Percentiles rank a stretch among this genome's conserved stretches.
These are phyloP conservation scores for Cinclus mexicanus DNA, from an alignment of 2,113 vertebrate species.

Conservation along the genomic window DNA sequence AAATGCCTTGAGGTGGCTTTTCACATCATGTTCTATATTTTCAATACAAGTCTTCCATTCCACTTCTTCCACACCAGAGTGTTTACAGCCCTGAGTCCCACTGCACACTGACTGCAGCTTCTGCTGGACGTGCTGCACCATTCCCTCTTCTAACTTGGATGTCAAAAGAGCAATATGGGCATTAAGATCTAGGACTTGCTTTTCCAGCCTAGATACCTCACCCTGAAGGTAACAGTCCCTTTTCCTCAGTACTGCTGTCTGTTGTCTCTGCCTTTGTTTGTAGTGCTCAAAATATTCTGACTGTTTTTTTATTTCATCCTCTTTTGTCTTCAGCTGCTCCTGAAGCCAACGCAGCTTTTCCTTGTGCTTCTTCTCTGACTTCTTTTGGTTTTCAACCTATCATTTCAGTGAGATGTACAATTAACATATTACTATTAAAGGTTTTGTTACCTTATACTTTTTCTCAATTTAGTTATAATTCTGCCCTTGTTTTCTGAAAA, in stretches of 20 bases:
- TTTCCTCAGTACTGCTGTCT: conserved; percentile 69
- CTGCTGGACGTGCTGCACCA: not conserved
- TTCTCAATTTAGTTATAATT: not conserved
- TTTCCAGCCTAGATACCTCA: conserved; percentile 77
- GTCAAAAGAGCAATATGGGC: conserved; percentile 44
- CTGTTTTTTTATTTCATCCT: conserved; percentile 81
- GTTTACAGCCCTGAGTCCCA: not conserved
- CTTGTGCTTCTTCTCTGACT: conserved; percentile 71
- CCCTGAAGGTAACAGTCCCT: conserved; percentile 73
- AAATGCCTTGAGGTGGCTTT: conserved; percentile 38
- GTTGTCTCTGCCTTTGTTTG: conserved; percentile 77
- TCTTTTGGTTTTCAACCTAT: conserved; percentile 78
- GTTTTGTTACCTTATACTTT: not conserved
- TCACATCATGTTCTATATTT: conserved; percentile 47
- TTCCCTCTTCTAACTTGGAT: not conserved
- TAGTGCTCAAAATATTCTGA: conserved; percentile 82
- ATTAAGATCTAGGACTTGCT: conserved; percentile 74
- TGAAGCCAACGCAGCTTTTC: conserved; percentile 74
- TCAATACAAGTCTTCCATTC: not conserved
- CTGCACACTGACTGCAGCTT: not conserved
- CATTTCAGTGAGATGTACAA: not conserved
- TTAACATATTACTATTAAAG: not conserved
- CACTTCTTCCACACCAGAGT: not conserved
- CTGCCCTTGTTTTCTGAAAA: not conserved
- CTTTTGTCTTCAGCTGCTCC: conserved; percentile 78